Conservation (phyloP, 2,113 vertebrate species). For the Scolopax mira region DNA sequence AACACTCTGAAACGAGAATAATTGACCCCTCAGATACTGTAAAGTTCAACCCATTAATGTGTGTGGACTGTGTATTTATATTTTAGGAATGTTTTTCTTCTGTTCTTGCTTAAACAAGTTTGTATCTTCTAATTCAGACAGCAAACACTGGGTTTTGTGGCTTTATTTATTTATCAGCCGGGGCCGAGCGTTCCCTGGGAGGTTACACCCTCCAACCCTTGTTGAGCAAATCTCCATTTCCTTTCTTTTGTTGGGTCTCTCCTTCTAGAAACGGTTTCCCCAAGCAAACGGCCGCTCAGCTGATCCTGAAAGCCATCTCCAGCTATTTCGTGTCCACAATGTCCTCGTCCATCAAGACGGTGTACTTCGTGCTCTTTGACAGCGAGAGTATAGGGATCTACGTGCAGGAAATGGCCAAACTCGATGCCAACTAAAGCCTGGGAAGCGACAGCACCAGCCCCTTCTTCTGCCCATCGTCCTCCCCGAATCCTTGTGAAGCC, state of each 20-base stretch:
- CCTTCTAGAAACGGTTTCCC: constrained; percentile 90
- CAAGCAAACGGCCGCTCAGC: constrained; percentile 96
- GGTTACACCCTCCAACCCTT: neutral
- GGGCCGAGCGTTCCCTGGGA: accelerated
- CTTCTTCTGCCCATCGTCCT: neutral
- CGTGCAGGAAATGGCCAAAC: constrained; percentile 98
- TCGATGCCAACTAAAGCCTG: constrained; percentile 89
- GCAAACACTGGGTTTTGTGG: neutral
- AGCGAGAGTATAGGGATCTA: constrained; percentile 99
- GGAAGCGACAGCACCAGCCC: constrained; percentile 37
- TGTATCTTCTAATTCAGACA: neutral
- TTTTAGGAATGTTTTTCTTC: neutral
- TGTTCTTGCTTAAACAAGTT: neutral
- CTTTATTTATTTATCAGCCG: too few species aligned
- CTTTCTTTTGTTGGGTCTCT: neutral
- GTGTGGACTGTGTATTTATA: neutral
- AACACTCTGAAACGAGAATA: neutral
- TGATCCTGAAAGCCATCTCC: constrained; percentile 98
- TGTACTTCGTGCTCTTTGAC: constrained; percentile 98
- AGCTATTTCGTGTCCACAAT: constrained; percentile 98
- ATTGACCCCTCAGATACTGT: neutral
- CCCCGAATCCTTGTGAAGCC: constrained; percentile 62
- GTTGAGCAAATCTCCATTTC: neutral
- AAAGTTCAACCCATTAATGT: neutral
- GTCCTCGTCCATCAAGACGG: constrained; percentile 98